These are phyloP conservation scores for Euborellia annulipes DNA, from an alignment of 1,140 invertebrate species.

Conservation along the genomic window DNA sequence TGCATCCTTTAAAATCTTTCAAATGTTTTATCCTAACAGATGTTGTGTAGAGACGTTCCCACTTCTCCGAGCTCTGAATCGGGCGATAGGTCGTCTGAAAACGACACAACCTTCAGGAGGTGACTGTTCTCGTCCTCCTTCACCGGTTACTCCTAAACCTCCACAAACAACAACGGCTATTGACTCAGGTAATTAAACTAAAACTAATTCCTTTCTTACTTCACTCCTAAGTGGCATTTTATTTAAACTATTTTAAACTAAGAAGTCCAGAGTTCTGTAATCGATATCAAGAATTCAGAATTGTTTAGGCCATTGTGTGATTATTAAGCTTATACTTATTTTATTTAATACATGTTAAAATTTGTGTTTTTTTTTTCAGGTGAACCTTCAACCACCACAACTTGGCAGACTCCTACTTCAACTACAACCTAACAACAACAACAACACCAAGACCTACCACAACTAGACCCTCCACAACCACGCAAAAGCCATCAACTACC, in stretches of 20 bases:
- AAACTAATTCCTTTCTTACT: no score
- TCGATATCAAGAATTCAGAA: no score
- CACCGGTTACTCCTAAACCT: slow-evolving; percentile 49
- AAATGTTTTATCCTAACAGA: no score
- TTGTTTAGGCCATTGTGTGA: no score
- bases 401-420: slow-evolving; percentile 13
- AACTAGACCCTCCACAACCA: slow-evolving; percentile 9
- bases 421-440: slow-evolving; percentile 15
- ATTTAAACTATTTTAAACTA: no score
- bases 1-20: no score
- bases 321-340: no score
- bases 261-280: no score
- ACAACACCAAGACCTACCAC: slow-evolving; percentile 19
- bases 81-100: slow-evolving; percentile 38
- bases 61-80: slow-evolving; percentile 52
- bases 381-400: slow-evolving; percentile 6
- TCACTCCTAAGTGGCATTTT: not conserved
- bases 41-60: slow-evolving; percentile 56
- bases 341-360: not conserved
- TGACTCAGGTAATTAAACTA: slow-evolving; percentile 24
- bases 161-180: slow-evolving; percentile 47
- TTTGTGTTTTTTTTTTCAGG: slow-evolving; percentile 2
- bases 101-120: slow-evolving; percentile 11
- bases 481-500: slow-evolving; percentile 14
- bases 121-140: slow-evolving; percentile 20